Conservation (phyloP, 2,888 invertebrate genomes). For the Phortica okadai region DNA sequence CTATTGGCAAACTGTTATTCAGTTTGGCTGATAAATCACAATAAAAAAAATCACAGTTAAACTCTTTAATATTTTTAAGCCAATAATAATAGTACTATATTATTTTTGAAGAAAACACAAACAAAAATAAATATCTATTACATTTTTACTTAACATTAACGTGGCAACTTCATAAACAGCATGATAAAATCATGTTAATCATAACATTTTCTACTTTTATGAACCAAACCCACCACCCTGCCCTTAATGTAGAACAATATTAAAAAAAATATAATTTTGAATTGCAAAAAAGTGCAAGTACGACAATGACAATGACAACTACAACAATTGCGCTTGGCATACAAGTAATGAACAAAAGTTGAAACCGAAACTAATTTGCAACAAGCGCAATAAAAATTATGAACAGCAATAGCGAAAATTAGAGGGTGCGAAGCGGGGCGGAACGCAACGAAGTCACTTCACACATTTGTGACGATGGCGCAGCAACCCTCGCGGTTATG, state of each 20-base stretch:
- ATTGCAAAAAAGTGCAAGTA: slow-evolving; percentile 61
- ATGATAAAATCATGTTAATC: too few species aligned
- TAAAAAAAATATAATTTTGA: slow-evolving; percentile 52
- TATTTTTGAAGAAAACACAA: too few species aligned
- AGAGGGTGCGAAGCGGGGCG: slow-evolving; percentile 25
- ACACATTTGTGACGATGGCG: neutral
- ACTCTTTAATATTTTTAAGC: too few species aligned
- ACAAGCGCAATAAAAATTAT: slow-evolving; percentile 72
- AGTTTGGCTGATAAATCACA: too few species aligned
- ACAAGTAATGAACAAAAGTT: slow-evolving; percentile 46
- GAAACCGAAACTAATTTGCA: slow-evolving; percentile 74
- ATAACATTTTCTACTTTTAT: too few species aligned
- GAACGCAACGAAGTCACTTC: neutral
- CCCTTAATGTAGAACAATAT: slow-evolving; percentile 55
- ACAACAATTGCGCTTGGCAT: slow-evolving; percentile 32
- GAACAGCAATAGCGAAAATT: slow-evolving; percentile 69
- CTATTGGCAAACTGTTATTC: too few species aligned
- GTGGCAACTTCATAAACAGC: too few species aligned
- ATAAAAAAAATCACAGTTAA: too few species aligned
- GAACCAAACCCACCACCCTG: slow-evolving; percentile 51
- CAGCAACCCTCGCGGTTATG: slow-evolving; percentile 52
- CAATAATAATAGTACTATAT: too few species aligned
- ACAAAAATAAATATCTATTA: too few species aligned
- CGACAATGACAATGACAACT: slow-evolving; percentile 20
- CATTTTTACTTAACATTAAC: too few species aligned